These are phyloP conservation scores for Dilophus febrilis DNA, from an alignment of 2,888 invertebrate species.

Conservation along the genomic window DNA sequence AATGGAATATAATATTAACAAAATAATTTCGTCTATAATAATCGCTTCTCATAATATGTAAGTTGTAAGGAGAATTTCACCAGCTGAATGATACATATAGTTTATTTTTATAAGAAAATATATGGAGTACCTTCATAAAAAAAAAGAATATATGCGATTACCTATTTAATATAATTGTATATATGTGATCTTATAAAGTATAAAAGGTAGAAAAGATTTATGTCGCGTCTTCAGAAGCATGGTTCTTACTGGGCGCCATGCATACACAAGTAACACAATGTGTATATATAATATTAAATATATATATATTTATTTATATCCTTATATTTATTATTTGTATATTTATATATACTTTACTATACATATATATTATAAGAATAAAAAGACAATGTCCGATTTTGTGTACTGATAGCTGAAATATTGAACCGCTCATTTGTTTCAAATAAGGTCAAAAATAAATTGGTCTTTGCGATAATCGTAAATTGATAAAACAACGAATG, in stretches of 20 bases:
- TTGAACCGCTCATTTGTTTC: slow-evolving; percentile 16
- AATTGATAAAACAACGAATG: slow-evolving; percentile 8
- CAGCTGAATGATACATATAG: background rate
- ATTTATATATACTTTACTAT: no score
- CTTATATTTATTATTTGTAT: no score
- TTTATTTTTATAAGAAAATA: background rate
- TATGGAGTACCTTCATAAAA: background rate
- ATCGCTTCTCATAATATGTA: background rate
- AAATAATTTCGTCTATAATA: background rate
- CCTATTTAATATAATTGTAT: no score
- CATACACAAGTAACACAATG: background rate
- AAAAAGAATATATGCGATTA: background rate
- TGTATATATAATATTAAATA: background rate
- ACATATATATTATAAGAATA: background rate
- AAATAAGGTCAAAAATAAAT: slow-evolving; percentile 18
- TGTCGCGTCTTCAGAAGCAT: background rate
- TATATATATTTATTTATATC: background rate
- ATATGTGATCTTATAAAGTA: no score
- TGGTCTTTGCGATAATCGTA: slow-evolving; percentile 15
- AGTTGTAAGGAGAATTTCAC: background rate
- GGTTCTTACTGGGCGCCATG: slow-evolving; percentile 2
- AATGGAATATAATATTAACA: no score
- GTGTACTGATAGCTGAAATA: slow-evolving; percentile 1
- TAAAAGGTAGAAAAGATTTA: no score
- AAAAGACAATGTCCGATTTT: slow-evolving; percentile 2